These are phyloP conservation scores for Hassar affinis DNA, from an alignment of 2,113 vertebrate genomes.

Conservation along the genomic window DNA sequence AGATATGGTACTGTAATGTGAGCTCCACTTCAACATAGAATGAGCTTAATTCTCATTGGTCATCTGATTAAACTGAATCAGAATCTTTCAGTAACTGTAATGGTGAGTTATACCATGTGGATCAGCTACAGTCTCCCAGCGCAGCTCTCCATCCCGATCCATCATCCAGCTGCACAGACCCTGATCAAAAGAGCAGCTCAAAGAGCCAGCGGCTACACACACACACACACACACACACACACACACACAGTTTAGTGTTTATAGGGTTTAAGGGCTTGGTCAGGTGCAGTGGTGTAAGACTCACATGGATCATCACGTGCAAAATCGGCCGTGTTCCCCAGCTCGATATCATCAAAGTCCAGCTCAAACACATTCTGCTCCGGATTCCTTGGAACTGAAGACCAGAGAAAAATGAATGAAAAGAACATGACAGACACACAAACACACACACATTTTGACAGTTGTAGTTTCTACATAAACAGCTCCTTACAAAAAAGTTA, in stretches of 20 bases:
- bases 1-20: not conserved
- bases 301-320: constrained; percentile 82
- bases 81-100: not conserved
- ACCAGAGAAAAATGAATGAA: not conserved
- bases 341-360: constrained; percentile 88
- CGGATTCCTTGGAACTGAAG: constrained; percentile 83
- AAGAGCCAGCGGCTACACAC: constrained; percentile 68
- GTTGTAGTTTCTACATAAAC: not conserved
- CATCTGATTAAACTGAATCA: not conserved
- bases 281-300: constrained; percentile 1
- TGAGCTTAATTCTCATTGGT: not conserved
- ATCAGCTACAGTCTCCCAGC: constrained; percentile 75
- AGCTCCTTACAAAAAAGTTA: not conserved
- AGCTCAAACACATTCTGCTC: constrained; percentile 74
- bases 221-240: constrained; percentile 48
- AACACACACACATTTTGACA: constrained; percentile 1
- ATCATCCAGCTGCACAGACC: constrained; percentile 86
- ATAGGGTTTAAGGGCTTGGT: not conserved
- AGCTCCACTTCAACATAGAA: not conserved
- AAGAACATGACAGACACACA: constrained; percentile 13
- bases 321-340: constrained; percentile 82
- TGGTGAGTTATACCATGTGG: constrained; percentile 55
- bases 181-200: constrained; percentile 82
- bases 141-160: constrained; percentile 76
- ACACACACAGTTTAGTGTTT: constrained; percentile 30